Percentiles rank a stretch among this genome's conserved stretches.
Evolutionary conservation across 1,140 invertebrate species (phyloP).

Genomic region (Campoletis sonorensis): DNA sequence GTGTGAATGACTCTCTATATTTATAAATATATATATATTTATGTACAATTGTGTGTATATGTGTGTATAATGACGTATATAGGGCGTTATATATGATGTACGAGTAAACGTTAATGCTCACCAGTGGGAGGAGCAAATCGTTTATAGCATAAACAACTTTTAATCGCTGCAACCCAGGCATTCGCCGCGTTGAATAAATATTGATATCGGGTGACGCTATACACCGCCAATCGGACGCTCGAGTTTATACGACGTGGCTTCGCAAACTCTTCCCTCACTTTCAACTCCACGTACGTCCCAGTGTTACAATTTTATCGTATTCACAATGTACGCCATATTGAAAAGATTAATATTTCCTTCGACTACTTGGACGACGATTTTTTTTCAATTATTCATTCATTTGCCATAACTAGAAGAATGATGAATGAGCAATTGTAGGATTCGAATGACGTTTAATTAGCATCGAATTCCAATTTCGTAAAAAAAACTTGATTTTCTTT

Average conservation of each 20-base stretch:
- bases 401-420: too few relatives aligned
- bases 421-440: too few relatives aligned
- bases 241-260: background rate
- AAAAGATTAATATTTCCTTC: background rate
- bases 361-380: background rate
- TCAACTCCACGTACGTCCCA: background rate
- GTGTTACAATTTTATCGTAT: background rate
- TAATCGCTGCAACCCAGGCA: conserved; percentile 68
- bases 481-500: too few relatives aligned
- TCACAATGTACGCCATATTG: too few relatives aligned
- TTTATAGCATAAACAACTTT: conserved; percentile 73
- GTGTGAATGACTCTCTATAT: conserved; percentile 29
- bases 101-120: conserved; percentile 36
- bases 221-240: conserved; percentile 66
- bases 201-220: conserved; percentile 70
- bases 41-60: conserved; percentile 20
- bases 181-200: conserved; percentile 74
- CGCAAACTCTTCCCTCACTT: background rate
- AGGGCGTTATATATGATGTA: conserved; percentile 12
- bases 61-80: background rate
- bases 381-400: background rate
- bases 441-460: too few relatives aligned
- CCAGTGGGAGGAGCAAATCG: conserved; percentile 71
- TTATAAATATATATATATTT: conserved; percentile 50
- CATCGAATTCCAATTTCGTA: too few relatives aligned